These are phyloP conservation scores for Drosophila orosa DNA, from an alignment of 1,140 invertebrate species.

Conservation along the genomic window DNA sequence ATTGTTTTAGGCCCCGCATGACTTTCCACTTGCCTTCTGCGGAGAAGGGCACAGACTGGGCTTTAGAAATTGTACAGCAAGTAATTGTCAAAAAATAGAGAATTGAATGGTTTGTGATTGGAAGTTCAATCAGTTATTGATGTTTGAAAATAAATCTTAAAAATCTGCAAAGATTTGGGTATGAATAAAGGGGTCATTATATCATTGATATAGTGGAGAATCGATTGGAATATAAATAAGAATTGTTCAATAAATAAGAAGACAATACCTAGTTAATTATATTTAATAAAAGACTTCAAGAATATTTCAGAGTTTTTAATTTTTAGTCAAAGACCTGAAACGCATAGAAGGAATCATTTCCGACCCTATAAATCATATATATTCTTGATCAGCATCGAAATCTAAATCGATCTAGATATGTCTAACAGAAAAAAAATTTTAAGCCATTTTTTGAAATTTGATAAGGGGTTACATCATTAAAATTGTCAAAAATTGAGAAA, in stretches of 20 bases:
- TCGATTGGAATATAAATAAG: no score
- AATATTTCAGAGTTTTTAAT: no score
- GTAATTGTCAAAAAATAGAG: constrained; percentile 20
- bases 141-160: constrained; percentile 4
- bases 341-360: no score
- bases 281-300: background rate
- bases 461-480: no score
- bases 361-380: no score
- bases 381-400: no score
- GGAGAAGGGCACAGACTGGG: constrained; percentile 22
- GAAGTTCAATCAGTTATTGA: background rate
- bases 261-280: background rate
- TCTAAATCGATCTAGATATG: no score
- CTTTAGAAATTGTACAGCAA: constrained; percentile 40
- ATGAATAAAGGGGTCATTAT: background rate
- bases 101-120: background rate
- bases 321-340: no score
- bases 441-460: no score
- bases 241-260: background rate
- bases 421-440: no score
- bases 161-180: background rate
- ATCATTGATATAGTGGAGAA: background rate
- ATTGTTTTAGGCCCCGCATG: constrained; percentile 23
- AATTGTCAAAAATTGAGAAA: no score
- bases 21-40: constrained; percentile 36